These are phyloP conservation scores for Luffia ferchaultella DNA, from an alignment of 2,888 invertebrate genomes.

Conservation along the genomic window DNA sequence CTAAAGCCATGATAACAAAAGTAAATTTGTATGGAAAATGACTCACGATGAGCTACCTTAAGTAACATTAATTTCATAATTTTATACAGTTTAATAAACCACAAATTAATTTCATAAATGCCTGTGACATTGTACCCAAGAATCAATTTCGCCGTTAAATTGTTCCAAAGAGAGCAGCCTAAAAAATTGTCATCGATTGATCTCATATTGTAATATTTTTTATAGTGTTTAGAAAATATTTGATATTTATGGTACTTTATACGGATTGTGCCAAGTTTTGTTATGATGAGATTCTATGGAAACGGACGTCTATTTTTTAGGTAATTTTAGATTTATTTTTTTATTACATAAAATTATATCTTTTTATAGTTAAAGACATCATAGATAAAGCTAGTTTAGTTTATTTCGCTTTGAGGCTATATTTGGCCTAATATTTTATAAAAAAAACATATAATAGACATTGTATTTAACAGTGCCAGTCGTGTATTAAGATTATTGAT, in stretches of 20 bases:
- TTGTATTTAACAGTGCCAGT: neutral
- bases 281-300: slow-evolving; percentile 9
- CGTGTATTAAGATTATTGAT: too few relatives aligned
- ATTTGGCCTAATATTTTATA: neutral
- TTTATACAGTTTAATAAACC: too few relatives aligned
- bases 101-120: neutral
- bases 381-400: neutral
- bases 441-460: neutral
- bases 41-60: too few relatives aligned
- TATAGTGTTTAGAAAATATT: slow-evolving; percentile 40
- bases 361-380: neutral
- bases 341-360: neutral
- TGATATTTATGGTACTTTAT: slow-evolving; percentile 21
- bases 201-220: slow-evolving; percentile 56
- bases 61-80: too few relatives aligned
- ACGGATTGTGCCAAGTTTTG: slow-evolving; percentile 48
- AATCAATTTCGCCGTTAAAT: slow-evolving; percentile 25
- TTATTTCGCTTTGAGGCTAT: neutral
- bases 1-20: too few relatives aligned
- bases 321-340: neutral
- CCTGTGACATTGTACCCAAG: neutral
- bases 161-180: slow-evolving; percentile 67
- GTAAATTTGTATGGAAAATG: too few relatives aligned
- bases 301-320: neutral
- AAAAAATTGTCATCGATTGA: slow-evolving; percentile 63